Base-by-base conservation (phyloP, 2,113 vertebrate species). In the Calidris pugnax region DNA sequence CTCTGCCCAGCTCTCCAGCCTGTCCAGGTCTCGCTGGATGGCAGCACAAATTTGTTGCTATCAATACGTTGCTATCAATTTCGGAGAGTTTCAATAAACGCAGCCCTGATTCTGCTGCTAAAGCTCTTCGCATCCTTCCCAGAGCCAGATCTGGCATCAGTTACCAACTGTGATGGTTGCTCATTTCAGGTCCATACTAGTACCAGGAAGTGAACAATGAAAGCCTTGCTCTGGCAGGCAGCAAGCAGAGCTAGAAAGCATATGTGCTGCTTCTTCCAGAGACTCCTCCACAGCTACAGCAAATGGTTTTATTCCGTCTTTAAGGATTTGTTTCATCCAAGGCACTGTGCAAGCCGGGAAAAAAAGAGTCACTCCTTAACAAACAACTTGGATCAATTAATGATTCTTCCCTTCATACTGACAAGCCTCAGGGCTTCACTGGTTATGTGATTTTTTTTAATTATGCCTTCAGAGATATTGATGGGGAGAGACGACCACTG, bases 211-310 rank as follows among this genome's bases (percentile, higher is more conserved):
- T 0, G 43, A 80, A 74, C 51, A 64, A 90, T 78, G 51, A 92
- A 93, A 96, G 45, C 72, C 81, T 93, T 92, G 64, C 60, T 87
- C 67, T 95, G 78, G 81, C 93, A 91, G 63, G 47, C 85, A 90
- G 45, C 74, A 85, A 73, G 37, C 85, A 83, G 75, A 83, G 67
- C 85, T 80, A 89, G 47, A 83, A 89, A 94, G 63, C 78, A 91
- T 68, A 85, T 62, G 71, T 84, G 89, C 47, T 81, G 17, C 77
- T 73, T 62, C 50, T 80, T 83, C 45, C 55, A 86, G 78, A 85
- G 23, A 89, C 71, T 87, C 71, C 78, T 77, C 67, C 87, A 89
- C 85, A 89, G 3, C 35, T 28, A 62, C 13, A 48, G 78, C 50
- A 91, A 87, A 67, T 63, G n/a, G 28, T 24, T 85, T 87, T 68